Percentiles rank a stretch among this genome's conserved stretches.
phyloP scores from a whole-genome alignment of 2,797 vertebrate genomes.

The Muscicapa comitata region DNA sequence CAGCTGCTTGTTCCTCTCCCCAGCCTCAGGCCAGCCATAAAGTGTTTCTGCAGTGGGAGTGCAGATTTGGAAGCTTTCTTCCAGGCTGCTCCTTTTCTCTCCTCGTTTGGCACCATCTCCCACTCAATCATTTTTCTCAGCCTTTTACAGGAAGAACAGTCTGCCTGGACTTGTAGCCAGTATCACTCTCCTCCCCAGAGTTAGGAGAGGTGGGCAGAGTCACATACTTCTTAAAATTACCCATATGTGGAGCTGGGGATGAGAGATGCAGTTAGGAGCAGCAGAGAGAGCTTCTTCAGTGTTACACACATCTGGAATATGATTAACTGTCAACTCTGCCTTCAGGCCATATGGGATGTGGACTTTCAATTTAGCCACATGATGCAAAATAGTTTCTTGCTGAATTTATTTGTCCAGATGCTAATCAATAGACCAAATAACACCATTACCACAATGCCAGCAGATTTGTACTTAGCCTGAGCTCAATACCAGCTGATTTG shows the following conservation, averaged over 20 bases:
- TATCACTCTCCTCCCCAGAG: neutral
- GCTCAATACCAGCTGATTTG: neutral
- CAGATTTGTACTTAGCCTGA: neutral
- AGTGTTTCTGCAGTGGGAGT: conserved; percentile 34
- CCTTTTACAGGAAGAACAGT: conserved; percentile 34
- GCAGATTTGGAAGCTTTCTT: conserved; percentile 39
- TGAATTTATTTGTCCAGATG: neutral
- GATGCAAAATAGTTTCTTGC: neutral
- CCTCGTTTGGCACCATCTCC: neutral
- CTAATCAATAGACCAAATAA: conserved; percentile 19
- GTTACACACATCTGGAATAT: neutral
- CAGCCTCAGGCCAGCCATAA: conserved; percentile 41
- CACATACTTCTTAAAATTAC: neutral
- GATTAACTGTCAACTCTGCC: neutral
- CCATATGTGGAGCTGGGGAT: neutral
- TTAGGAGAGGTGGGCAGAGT: neutral
- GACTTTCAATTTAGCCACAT: neutral
- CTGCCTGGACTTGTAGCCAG: conserved; percentile 22
- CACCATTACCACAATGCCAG: neutral
- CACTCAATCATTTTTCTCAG: neutral
- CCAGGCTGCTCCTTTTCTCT: conserved; percentile 55
- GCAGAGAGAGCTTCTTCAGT: neutral
- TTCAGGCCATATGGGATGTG: neutral
- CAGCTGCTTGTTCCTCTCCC: conserved; percentile 30
- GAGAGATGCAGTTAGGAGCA: neutral